These are phyloP conservation scores for Furcifer pardalis DNA, from an alignment of 2,797 vertebrate species.

Conservation along the genomic window DNA sequence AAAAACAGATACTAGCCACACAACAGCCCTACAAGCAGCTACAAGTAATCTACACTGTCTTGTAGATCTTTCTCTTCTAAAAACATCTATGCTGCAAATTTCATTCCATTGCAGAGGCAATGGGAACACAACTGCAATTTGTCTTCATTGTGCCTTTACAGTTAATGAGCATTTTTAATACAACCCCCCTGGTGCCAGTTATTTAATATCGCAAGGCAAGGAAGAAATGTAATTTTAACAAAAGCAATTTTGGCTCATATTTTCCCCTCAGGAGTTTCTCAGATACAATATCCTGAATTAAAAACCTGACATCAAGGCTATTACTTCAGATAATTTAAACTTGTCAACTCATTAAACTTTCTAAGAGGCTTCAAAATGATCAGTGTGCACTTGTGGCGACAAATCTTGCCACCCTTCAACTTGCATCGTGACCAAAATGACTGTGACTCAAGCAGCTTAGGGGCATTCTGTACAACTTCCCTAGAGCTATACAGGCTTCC, in stretches of 20 bases:
- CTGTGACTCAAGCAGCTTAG: neutral
- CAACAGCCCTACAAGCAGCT: too few relatives aligned
- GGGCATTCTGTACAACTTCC: neutral
- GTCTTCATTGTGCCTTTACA: neutral
- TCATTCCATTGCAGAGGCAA: neutral
- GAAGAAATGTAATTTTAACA: constrained; percentile 26
- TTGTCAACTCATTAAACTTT: constrained; percentile 35
- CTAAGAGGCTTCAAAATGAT: neutral
- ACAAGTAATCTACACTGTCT: constrained; percentile 1
- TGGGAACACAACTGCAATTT: neutral
- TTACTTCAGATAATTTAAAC: constrained; percentile 44
- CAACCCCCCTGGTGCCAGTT: neutral
- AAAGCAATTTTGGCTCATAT: constrained; percentile 45
- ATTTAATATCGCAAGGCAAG: constrained; percentile 6
- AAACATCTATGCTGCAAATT: neutral
- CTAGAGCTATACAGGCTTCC: neutral
- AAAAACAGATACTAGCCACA: too few relatives aligned
- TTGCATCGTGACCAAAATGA: neutral
- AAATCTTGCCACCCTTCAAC: neutral
- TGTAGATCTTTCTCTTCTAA: neutral
- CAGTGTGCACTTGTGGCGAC: neutral
- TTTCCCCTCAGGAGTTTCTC: constrained; percentile 22
- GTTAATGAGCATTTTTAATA: constrained; percentile 31
- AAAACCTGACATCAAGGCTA: constrained; percentile 43
- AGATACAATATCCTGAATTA: constrained; percentile 39